Conservation (phyloP, 1,140 invertebrate genomes). For the Leptinotarsa lineolata region DNA sequence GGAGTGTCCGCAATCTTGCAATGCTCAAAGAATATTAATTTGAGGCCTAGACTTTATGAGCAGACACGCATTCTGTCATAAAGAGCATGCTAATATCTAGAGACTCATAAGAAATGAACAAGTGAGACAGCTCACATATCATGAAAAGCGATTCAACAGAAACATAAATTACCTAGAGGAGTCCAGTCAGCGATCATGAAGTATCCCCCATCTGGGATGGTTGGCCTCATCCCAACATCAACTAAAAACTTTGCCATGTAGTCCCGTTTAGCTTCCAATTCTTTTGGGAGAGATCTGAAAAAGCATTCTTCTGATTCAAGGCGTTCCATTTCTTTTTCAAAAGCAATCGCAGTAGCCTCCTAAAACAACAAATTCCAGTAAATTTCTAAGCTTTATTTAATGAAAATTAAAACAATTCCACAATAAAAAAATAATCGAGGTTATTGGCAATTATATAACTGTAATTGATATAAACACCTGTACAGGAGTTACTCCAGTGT, state of each 20-base stretch:
- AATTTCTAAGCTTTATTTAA: neutral
- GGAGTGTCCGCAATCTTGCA: no score
- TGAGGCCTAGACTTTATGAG: no score
- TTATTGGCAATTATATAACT: neutral
- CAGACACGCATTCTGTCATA: no score
- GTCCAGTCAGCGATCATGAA: slow-evolving; percentile 95
- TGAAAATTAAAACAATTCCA: neutral
- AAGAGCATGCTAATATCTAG: no score
- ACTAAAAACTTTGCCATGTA: slow-evolving; percentile 76
- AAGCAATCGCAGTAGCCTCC: slow-evolving; percentile 88
- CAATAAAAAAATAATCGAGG: neutral
- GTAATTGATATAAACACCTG: slow-evolving; percentile 59
- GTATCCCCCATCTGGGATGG: slow-evolving; percentile 94
- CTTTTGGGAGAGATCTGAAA: slow-evolving; percentile 75
- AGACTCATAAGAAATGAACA: no score
- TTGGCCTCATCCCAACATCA: slow-evolving; percentile 86
- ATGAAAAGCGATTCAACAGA: slow-evolving; percentile 1
- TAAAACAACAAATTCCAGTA: slow-evolving; percentile 20
- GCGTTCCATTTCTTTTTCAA: slow-evolving; percentile 82
- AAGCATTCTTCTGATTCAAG: slow-evolving; percentile 82
- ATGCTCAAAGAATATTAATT: no score
- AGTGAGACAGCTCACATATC: no score
- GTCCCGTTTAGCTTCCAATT: slow-evolving; percentile 85
- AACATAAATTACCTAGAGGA: slow-evolving; percentile 62
- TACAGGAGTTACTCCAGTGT: slow-evolving; percentile 85